A percentile compares a stretch with the other conserved stretches of the same genome.
Evolutionary conservation across 2,888 invertebrate genomes (phyloP).

Genomic region (Protonemura montana): DNA sequence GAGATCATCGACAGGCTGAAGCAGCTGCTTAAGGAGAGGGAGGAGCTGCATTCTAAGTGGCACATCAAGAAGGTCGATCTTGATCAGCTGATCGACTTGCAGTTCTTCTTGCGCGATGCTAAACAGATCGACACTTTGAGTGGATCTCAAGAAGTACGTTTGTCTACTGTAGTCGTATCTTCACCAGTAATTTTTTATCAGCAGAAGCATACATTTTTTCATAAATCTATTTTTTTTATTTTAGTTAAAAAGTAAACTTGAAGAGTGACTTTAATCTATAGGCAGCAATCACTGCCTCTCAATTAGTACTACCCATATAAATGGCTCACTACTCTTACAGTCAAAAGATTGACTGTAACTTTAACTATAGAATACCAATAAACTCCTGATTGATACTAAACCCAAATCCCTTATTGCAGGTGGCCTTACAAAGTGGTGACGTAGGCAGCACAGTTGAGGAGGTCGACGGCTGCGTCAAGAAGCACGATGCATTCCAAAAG

Average conservation of each 20-base stretch:
- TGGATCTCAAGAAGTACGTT: slow-evolving; percentile 77
- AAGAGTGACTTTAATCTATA: no score
- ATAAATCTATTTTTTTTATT: no score
- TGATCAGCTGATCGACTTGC: slow-evolving; percentile 90
- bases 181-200: no score
- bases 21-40: slow-evolving; percentile 79
- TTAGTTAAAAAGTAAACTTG: no score
- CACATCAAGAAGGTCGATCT: slow-evolving; percentile 86
- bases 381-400: not conserved
- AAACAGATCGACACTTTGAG: slow-evolving; percentile 90
- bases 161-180: no score
- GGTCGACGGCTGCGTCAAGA: slow-evolving; percentile 87
- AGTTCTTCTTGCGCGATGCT: slow-evolving; percentile 93
- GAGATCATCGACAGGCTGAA: slow-evolving; percentile 83
- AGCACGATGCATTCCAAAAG: slow-evolving; percentile 95
- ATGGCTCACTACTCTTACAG: no score
- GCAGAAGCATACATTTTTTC: no score
- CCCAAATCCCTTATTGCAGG: slow-evolving; percentile 48
- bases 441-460: slow-evolving; percentile 69
- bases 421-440: slow-evolving; percentile 55
- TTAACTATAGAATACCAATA: no score
- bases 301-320: no score
- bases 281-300: no score
- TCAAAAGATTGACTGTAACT: no score
- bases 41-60: slow-evolving; percentile 84